These are phyloP conservation scores for Peromyscus melanophrys DNA, from an alignment of 2,797 vertebrate genomes.

Conservation along the genomic window DNA sequence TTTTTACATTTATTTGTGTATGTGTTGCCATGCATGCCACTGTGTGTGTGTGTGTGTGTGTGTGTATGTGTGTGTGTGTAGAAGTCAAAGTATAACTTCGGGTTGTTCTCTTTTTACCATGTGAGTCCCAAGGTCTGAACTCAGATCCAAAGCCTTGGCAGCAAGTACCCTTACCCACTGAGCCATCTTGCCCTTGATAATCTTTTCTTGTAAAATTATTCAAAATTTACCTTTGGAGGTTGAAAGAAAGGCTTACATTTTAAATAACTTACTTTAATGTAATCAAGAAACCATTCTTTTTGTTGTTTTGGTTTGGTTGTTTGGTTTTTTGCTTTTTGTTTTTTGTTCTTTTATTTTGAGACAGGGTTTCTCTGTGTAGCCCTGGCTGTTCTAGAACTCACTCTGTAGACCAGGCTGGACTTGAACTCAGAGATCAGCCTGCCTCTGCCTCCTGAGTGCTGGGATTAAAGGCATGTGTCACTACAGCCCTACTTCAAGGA, in stretches of 20 bases:
- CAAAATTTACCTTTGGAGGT: conserved; percentile 50
- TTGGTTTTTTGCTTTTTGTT: background rate
- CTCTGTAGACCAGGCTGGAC: background rate
- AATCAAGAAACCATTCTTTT: background rate
- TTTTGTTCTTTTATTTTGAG: background rate
- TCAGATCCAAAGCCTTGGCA: background rate
- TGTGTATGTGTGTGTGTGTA: background rate
- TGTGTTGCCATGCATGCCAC: background rate
- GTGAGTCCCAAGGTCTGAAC: background rate
- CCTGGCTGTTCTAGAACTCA: background rate
- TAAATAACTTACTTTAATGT: conserved; percentile 56
- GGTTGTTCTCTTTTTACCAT: background rate
- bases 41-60: background rate
- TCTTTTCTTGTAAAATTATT: conserved; percentile 46
- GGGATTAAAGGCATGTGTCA: background rate
- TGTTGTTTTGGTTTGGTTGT: background rate
- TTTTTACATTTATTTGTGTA: background rate
- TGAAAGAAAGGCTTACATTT: background rate
- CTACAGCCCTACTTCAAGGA: background rate
- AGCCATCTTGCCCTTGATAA: background rate
- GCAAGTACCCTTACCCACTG: background rate
- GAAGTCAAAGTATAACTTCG: background rate
- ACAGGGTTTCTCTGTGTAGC: background rate
- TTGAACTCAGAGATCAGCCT: background rate
- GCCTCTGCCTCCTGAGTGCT: background rate